Conservation (phyloP, 2,888 invertebrate species). For the Tetramorium bicarinatum region DNA sequence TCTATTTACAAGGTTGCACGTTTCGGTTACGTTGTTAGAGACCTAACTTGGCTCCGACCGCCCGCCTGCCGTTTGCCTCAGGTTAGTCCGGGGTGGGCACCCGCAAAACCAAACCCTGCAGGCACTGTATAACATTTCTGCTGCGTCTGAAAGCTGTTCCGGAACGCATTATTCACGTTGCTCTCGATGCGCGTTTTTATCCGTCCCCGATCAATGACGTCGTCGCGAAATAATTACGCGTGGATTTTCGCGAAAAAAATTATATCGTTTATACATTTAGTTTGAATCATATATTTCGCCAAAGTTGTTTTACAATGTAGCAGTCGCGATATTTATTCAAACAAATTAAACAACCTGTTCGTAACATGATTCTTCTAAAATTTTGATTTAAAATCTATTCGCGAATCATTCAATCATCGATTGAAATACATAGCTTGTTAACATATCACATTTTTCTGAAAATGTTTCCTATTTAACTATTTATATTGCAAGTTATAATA, state of each 20-base stretch:
- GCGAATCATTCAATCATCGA: neutral
- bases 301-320: neutral
- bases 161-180: slow-evolving; percentile 46
- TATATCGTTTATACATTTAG: neutral
- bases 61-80: slow-evolving; percentile 50
- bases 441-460: no score
- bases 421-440: neutral
- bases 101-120: slow-evolving; percentile 57
- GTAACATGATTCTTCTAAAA: neutral
- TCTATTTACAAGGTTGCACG: slow-evolving; percentile 81
- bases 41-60: slow-evolving; percentile 69
- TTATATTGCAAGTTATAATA: neutral
- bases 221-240: neutral
- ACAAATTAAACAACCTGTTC: neutral
- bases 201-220: slow-evolving; percentile 9
- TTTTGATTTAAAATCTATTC: neutral
- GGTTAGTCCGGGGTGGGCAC: slow-evolving; percentile 55
- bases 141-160: slow-evolving; percentile 33
- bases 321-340: neutral
- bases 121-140: slow-evolving; percentile 53
- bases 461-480: neutral
- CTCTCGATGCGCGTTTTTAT: slow-evolving; percentile 32
- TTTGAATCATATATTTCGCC: neutral
- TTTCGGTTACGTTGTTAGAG: slow-evolving; percentile 74
- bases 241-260: neutral